These are phyloP conservation scores for Anticlea derivata DNA, from an alignment of 2,888 invertebrate genomes.

Conservation along the genomic window DNA sequence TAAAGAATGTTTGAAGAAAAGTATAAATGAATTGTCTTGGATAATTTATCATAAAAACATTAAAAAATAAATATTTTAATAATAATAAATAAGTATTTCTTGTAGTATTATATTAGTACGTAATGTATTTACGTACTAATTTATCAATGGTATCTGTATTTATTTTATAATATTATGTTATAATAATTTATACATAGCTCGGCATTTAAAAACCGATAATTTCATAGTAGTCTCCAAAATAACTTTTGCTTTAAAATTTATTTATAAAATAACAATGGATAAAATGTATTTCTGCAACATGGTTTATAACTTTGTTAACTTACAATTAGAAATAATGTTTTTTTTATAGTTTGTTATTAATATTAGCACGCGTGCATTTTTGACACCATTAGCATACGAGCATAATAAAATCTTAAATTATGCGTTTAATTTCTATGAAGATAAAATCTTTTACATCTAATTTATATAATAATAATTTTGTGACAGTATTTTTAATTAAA, in stretches of 20 bases:
- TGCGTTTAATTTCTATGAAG: slow-evolving; percentile 58
- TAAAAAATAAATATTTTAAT: not conserved
- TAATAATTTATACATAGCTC: no score
- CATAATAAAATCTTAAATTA: slow-evolving; percentile 64
- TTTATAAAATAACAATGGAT: slow-evolving; percentile 24
- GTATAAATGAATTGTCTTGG: no score
- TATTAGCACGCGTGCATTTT: slow-evolving; percentile 77
- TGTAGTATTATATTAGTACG: no score
- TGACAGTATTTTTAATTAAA: slow-evolving; percentile 58
- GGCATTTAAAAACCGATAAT: not conserved
- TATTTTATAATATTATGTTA: no score
- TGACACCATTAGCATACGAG: slow-evolving; percentile 75
- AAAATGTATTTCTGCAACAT: slow-evolving; percentile 33
- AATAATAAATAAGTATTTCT: not conserved
- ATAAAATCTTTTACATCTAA: slow-evolving; percentile 70
- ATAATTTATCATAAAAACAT: not conserved
- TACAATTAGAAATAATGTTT: slow-evolving; percentile 43
- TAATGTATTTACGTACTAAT: no score
- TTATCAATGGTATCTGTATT: no score
- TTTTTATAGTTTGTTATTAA: slow-evolving; percentile 48
- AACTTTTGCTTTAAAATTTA: not conserved
- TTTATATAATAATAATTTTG: slow-evolving; percentile 56
- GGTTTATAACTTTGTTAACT: slow-evolving; percentile 44
- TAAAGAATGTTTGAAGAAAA: no score
- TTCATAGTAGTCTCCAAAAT: not conserved